A percentile compares a stretch with the other conserved stretches of the same genome.
Conservation (phyloP, 1,140 invertebrate genomes). For the Halictus rubicundus region DNA sequence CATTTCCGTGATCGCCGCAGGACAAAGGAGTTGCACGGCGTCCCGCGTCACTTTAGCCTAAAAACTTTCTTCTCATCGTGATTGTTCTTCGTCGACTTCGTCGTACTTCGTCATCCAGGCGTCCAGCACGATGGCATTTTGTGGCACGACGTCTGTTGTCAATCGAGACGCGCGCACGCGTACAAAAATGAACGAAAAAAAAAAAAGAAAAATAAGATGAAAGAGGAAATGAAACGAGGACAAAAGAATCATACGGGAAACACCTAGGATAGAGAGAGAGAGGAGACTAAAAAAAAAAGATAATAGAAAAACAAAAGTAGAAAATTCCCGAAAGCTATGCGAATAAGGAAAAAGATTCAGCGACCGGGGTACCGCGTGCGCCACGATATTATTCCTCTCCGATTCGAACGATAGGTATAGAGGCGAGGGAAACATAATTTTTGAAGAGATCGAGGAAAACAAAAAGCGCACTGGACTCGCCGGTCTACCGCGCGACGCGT, state of each 20-base stretch:
- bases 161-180: constrained; percentile 30
- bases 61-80: constrained; percentile 13
- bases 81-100: constrained; percentile 27
- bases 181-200: not conserved
- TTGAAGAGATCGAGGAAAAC: too few species aligned
- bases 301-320: too few species aligned
- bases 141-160: constrained; percentile 54
- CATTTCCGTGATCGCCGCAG: too few species aligned
- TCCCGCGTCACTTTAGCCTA: not conserved
- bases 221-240: not conserved
- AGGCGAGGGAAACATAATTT: too few species aligned
- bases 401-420: too few species aligned
- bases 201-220: not conserved
- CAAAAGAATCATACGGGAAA: not conserved
- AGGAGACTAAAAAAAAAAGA: not conserved
- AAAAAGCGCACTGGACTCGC: not conserved
- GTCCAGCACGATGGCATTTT: constrained; percentile 40
- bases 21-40: too few species aligned
- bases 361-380: constrained; percentile 26
- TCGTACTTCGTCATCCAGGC: constrained; percentile 28
- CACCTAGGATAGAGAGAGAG: not conserved
- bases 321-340: too few species aligned
- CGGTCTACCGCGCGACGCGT: constrained; percentile 17
- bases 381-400: constrained; percentile 43
- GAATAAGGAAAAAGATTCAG: not conserved